Evolutionary conservation across 2,888 invertebrate genomes (phyloP), one percentile per base, ranked within the genome.

Genomic region (Platycheirus rosarum): DNA sequence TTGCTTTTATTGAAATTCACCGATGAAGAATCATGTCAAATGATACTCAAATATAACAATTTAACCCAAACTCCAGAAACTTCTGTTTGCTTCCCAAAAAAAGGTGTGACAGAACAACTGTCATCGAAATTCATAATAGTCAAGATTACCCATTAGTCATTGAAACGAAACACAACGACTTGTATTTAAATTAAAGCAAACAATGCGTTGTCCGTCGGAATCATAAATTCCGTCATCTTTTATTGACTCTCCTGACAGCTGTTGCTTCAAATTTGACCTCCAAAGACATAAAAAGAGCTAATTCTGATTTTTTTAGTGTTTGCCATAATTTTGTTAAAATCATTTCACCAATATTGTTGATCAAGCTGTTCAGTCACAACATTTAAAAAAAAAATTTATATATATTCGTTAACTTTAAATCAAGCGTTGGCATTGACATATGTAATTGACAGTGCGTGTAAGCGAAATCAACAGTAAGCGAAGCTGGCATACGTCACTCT

Each of bases 181-280:
- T 53, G 32, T 18, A 37, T 37, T 55, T 2, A 35, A 37, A 26
- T 26, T 2, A n/a, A n/a, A n/a, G n/a, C n/a, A n/a, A n/a, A n/a
- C n/a, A n/a, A n/a, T n/a, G n/a, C n/a, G n/a, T n/a, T n/a, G n/a
- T n/a, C 57, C 40, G 23, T 40, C 14, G 6, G 37, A n/a, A 18
- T 40, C 55, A 40, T 55, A 37, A 55, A 35, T 35, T 37, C 23
- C 16, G 9, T 18, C n/a, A 7, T 18, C 3, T 0, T 13, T 42
- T 60, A 42, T 60, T 60, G 42, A 42, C 57, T 29, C 29, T 42
- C 16, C 11, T 60, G 57, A 29, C 57, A 60, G 57, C 57, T 60
- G 57, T 60, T 60, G 57, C 42, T 42, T 60, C n/a, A 60, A 46
- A 60, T 60, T n/a, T 60, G 42, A 42, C 57, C 57, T 60, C 42